Evolutionary conservation across 2,888 invertebrate species (phyloP), one percentile per base, ranked within the genome.

Genomic region (Hololepta plana): DNA sequence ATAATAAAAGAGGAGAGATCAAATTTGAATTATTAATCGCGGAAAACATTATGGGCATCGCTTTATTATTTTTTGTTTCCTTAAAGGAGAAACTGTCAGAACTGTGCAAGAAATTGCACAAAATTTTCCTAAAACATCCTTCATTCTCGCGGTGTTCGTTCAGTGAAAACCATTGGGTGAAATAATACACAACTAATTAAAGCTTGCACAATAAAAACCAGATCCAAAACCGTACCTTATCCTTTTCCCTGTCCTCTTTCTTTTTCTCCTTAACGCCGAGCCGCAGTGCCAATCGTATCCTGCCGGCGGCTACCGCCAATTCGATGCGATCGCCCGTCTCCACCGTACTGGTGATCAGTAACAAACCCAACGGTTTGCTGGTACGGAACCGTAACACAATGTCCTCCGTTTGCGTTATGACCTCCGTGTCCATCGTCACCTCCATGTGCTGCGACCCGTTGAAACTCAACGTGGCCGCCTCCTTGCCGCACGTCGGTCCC

Each of bases 401-500:
- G 47, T 91, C 88, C 50, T 93, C 93, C 0, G 85, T 87, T 51
- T 91, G 87, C 0, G 88, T 51, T 55, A 46, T 35, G 16, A 31
- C 30, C 17, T 39, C 39, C 20, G 30, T 17, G 28, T 39, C 37
- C 40, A 40, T 36, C 23, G 32, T 35, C 13, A 44, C 41, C 30
- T 51, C 44, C 58, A 91, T 69, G 47, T 84, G 82, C 49, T 91
- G 87, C 12, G 79, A 75, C 17, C 88, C 90, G 46, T 91, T 88
- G 44, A 91, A 72, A 43, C 70, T 75, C 33, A 93, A 60, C 2
- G 85, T 87, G 4, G 85, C 72, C 1, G 90, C 80, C 50, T 85
- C 91, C 77, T 64, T 30, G 35, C 87, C 87, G 57, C 95, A 95
- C 7, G 84, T 87, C 1, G 84, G 80, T 14, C 93, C 95, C 1